phyloP scores from a whole-genome alignment of 2,888 invertebrate genomes.

The Mythimna pallens region DNA sequence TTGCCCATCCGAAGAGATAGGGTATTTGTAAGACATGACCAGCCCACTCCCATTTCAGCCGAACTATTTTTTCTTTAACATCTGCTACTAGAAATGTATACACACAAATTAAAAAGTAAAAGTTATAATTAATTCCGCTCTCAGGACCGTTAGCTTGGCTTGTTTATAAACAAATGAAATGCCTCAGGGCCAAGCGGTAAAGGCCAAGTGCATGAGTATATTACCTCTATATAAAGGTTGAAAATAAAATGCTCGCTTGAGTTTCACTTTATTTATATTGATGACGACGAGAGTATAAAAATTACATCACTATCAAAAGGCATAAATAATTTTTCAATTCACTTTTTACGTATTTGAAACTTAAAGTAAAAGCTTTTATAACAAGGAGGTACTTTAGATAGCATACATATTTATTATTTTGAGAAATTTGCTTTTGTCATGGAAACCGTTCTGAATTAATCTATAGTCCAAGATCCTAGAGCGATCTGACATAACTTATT shows the following conservation, averaged over 20 bases:
- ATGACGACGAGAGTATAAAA: background rate
- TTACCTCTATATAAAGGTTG: background rate
- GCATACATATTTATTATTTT: background rate
- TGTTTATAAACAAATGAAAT: constrained; percentile 8
- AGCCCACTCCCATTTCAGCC: too few relatives aligned
- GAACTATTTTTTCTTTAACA: too few relatives aligned
- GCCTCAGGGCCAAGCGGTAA: background rate
- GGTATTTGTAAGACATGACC: too few relatives aligned
- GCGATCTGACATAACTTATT: too few relatives aligned
- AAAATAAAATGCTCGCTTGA: background rate
- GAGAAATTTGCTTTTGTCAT: too few relatives aligned
- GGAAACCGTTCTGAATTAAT: background rate
- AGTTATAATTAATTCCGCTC: background rate
- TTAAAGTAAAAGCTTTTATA: background rate
- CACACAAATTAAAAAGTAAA: constrained; percentile 2
- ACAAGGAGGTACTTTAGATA: background rate
- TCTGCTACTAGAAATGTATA: too few relatives aligned
- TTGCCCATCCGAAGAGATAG: too few relatives aligned
- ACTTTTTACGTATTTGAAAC: background rate
- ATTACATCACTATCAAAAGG: too few relatives aligned
- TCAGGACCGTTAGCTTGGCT: background rate
- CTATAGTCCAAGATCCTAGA: too few relatives aligned
- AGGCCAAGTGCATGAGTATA: constrained; percentile 3
- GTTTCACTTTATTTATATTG: constrained; percentile 1
- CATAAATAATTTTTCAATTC: background rate